phyloP scores from a whole-genome alignment of 2,113 vertebrate species.

The Dendropsophus ebraccatus region DNA sequence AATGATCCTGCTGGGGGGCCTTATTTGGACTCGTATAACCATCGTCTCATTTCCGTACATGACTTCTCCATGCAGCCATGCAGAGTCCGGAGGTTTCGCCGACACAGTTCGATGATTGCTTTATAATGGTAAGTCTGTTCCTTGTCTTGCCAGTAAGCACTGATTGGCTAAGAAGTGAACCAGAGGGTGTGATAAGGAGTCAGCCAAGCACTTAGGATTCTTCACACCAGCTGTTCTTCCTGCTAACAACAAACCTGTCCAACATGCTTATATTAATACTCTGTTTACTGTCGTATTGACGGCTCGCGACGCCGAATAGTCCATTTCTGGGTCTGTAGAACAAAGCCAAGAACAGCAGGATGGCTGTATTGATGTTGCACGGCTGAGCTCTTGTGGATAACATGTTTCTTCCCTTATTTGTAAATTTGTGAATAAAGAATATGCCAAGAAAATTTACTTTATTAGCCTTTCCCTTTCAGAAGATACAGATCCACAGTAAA shows the following conservation, averaged over 20 bases:
- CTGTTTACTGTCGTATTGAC: background rate
- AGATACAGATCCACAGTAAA: too few relatives aligned
- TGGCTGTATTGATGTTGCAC: background rate
- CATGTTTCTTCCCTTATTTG: background rate
- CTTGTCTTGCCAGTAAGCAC: background rate
- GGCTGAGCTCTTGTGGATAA: background rate
- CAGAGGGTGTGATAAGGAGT: conserved; percentile 27
- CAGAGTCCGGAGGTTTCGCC: background rate
- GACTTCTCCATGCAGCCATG: background rate
- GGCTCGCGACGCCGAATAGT: background rate
- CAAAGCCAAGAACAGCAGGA: background rate
- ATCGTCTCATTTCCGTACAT: background rate
- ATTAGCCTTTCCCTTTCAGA: background rate
- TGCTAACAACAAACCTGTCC: conserved; percentile 31
- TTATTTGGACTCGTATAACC: background rate
- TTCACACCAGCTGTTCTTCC: conserved; percentile 24
- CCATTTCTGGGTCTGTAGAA: background rate
- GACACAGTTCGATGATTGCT: background rate
- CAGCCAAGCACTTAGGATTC: conserved; percentile 14
- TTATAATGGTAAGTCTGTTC: conserved; percentile 28
- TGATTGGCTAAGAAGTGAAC: conserved; percentile 9
- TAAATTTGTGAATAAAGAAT: background rate
- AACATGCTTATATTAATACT: background rate
- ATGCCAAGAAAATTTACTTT: background rate
- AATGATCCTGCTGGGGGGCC: background rate